Evolutionary conservation across 1,140 invertebrate genomes (phyloP).

Genomic region (Dryas iulia): DNA sequence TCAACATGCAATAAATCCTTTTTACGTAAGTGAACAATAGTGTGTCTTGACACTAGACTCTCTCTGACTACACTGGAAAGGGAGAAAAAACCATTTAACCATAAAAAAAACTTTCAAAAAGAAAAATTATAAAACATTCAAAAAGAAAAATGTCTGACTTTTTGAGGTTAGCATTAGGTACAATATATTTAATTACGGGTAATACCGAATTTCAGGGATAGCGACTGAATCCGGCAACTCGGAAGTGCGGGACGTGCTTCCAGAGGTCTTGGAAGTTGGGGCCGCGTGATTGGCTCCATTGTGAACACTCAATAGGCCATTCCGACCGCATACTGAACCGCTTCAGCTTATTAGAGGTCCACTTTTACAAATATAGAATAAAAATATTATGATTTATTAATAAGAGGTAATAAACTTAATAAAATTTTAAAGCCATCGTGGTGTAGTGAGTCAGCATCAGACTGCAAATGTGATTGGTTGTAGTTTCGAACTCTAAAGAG

Average conservation of each 20-base stretch:
- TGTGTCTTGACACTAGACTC: too few relatives aligned
- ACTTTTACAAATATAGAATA: constrained; percentile 18
- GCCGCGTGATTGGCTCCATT: constrained; percentile 66
- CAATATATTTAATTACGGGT: constrained; percentile 28
- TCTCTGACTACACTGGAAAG: too few relatives aligned
- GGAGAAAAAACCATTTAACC: too few relatives aligned
- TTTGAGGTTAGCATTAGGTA: constrained; percentile 10
- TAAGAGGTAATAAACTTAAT: background rate
- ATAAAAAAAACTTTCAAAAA: too few relatives aligned
- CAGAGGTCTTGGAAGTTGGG: constrained; percentile 53
- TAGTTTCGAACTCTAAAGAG: too few relatives aligned
- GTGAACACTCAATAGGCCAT: constrained; percentile 60
- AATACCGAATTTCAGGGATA: constrained; percentile 28
- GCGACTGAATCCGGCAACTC: constrained; percentile 44
- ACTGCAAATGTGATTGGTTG: too few relatives aligned
- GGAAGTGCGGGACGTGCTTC: constrained; percentile 62
- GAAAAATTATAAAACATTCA: background rate
- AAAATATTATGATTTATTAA: constrained; percentile 3
- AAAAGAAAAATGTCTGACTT: background rate
- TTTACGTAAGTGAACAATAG: too few relatives aligned
- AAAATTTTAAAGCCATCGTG: too few relatives aligned
- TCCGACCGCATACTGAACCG: constrained; percentile 41
- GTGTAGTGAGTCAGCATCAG: too few relatives aligned
- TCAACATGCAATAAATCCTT: too few relatives aligned
- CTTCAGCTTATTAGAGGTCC: constrained; percentile 32